Evolutionary conservation across 2,888 invertebrate genomes (phyloP).

Genomic region (Mythimna loreyi): DNA sequence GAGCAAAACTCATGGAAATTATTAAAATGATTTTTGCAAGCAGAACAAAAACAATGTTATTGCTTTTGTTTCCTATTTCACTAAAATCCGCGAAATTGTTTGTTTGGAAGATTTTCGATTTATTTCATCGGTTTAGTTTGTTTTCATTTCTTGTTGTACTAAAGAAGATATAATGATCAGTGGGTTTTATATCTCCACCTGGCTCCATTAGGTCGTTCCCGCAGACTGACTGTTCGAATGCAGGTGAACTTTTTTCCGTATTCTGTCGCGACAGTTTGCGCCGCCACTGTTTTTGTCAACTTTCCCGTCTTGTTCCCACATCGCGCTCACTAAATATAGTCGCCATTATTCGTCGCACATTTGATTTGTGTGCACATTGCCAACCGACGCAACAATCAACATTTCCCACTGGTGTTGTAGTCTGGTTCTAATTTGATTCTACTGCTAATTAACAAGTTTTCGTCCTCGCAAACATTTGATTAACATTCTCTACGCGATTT

Average conservation of each 20-base stretch:
- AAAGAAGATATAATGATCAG: slow-evolving; percentile 48
- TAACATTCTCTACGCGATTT: slow-evolving; percentile 49
- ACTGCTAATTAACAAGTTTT: slow-evolving; percentile 51
- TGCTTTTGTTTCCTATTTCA: slow-evolving; percentile 33
- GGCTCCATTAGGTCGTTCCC: slow-evolving; percentile 65
- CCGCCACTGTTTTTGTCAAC: slow-evolving; percentile 84
- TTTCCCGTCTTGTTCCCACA: slow-evolving; percentile 82
- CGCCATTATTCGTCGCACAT: slow-evolving; percentile 70
- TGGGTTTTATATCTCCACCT: slow-evolving; percentile 64
- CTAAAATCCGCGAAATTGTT: slow-evolving; percentile 36
- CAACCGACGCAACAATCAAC: slow-evolving; percentile 49
- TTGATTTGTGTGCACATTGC: slow-evolving; percentile 72
- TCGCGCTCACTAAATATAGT: slow-evolving; percentile 74
- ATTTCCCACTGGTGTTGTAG: slow-evolving; percentile 55
- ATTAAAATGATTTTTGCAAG: slow-evolving; percentile 17
- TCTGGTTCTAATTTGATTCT: slow-evolving; percentile 60
- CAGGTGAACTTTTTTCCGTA: slow-evolving; percentile 73
- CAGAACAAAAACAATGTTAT: slow-evolving; percentile 13
- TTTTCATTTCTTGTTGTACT: slow-evolving; percentile 45
- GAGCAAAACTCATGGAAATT: neutral
- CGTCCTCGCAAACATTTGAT: slow-evolving; percentile 53
- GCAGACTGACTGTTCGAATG: slow-evolving; percentile 70
- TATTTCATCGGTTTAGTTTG: slow-evolving; percentile 34
- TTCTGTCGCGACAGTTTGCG: slow-evolving; percentile 72
- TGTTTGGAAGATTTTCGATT: slow-evolving; percentile 28